Evolutionary conservation across 2,888 invertebrate species (phyloP).

Genomic region (Cinara cedri): DNA sequence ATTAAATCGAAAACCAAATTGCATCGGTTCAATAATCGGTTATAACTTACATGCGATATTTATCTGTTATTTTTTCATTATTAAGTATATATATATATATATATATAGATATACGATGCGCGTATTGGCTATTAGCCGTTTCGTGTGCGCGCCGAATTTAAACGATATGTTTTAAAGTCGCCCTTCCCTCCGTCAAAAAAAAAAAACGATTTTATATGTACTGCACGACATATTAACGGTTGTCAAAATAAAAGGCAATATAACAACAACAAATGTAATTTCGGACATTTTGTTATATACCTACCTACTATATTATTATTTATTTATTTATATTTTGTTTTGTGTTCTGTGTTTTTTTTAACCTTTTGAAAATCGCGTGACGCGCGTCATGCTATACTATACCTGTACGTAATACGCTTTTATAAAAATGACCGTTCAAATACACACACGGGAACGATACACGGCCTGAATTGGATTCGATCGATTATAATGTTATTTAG

Average conservation of each 20-base stretch:
- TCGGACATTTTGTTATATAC: constrained; percentile 36
- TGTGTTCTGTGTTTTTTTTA: neutral
- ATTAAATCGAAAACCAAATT: constrained; percentile 7
- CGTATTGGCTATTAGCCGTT: neutral
- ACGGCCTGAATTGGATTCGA: too few species aligned
- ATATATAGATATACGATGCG: neutral
- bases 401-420: too few species aligned
- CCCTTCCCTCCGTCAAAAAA: neutral
- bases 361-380: constrained; percentile 48
- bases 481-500: too few species aligned
- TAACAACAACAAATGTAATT: constrained; percentile 36
- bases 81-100: neutral
- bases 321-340: constrained; percentile 2
- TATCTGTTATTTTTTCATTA: too few species aligned
- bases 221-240: constrained; percentile 37
- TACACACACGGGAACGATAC: too few species aligned
- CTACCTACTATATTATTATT: constrained; percentile 15
- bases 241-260: constrained; percentile 33
- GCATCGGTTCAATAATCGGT: constrained; percentile 18
- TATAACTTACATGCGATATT: too few species aligned
- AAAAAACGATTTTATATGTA: constrained; percentile 20
- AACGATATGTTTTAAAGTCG: constrained; percentile 32
- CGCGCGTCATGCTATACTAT: neutral
- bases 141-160: constrained; percentile 16
- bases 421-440: too few species aligned